These are phyloP conservation scores for Troides helena DNA, from an alignment of 2,888 invertebrate species.

Conservation along the genomic window DNA sequence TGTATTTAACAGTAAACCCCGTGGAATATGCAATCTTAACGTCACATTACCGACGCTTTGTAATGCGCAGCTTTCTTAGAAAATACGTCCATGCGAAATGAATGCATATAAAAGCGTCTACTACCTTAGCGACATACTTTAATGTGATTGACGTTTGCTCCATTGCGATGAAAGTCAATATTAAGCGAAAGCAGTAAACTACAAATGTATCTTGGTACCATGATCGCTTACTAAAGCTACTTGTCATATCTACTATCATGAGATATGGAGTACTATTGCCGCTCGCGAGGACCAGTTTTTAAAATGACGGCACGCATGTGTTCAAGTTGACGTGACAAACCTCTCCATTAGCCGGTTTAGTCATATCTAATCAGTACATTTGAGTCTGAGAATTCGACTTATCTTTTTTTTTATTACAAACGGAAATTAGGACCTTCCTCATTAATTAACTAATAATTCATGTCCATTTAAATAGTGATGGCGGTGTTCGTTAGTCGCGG, in stretches of 20 bases:
- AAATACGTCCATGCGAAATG: conserved; percentile 37
- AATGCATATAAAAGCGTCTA: conserved; percentile 37
- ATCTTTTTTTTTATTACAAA: conserved; percentile 2
- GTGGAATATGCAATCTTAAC: conserved; percentile 19
- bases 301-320: not conserved
- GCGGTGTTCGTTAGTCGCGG: not conserved
- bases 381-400: conserved; percentile 9
- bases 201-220: conserved; percentile 31
- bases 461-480: not conserved
- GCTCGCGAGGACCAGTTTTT: not conserved
- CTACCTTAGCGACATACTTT: conserved; percentile 42
- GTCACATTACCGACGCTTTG: conserved; percentile 30
- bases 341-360: conserved; percentile 3
- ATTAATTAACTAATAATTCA: conserved; percentile 7
- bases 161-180: conserved; percentile 39
- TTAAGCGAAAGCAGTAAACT: conserved; percentile 36
- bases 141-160: conserved; percentile 36
- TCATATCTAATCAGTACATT: conserved; percentile 16
- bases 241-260: conserved; percentile 3
- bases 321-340: not conserved
- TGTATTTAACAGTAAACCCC: too few relatives aligned
- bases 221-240: conserved; percentile 15
- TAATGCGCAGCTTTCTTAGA: conserved; percentile 39
- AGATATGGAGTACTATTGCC: conserved; percentile 5
- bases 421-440: not conserved